These are phyloP conservation scores for Drosophila hamatofila DNA, from an alignment of 2,888 invertebrate genomes.

Conservation along the genomic window DNA sequence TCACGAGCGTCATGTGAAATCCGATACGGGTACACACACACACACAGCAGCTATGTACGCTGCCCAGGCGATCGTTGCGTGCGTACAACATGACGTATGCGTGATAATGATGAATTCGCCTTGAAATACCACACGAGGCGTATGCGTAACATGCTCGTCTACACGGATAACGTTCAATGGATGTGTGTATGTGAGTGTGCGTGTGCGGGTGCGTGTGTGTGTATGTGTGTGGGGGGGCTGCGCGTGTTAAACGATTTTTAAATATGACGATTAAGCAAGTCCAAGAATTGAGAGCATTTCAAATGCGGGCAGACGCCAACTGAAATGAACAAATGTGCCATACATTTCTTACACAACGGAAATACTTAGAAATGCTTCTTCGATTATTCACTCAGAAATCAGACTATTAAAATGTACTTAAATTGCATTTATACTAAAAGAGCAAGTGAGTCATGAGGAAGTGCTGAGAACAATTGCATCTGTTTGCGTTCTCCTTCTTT, in stretches of 20 bases:
- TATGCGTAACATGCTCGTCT: conserved; percentile 57
- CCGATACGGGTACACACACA: conserved; percentile 65
- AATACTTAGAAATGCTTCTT: not conserved
- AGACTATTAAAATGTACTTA: not conserved
- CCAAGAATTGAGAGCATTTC: conserved; percentile 11
- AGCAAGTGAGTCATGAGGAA: too few relatives aligned
- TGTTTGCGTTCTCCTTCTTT: not conserved
- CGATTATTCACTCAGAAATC: not conserved
- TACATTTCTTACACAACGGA: not conserved
- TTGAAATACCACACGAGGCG: conserved; percentile 60
- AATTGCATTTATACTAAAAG: not conserved
- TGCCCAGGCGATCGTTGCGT: conserved; percentile 14
- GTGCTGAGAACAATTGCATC: too few relatives aligned
- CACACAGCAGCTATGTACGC: not conserved
- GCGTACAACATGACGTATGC: conserved; percentile 71
- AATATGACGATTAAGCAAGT: conserved; percentile 24
- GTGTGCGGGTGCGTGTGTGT: too few relatives aligned
- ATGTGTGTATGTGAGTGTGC: not conserved
- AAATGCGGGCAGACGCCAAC: conserved; percentile 8
- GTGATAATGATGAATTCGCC: conserved; percentile 61
- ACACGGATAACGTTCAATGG: conserved; percentile 19
- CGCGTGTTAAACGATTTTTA: conserved; percentile 27
- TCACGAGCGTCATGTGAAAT: conserved; percentile 58
- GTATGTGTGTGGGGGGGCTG: not conserved
- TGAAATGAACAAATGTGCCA: not conserved